Evolutionary conservation across 2,113 vertebrate genomes (phyloP).

Genomic region (Rhea americana): DNA sequence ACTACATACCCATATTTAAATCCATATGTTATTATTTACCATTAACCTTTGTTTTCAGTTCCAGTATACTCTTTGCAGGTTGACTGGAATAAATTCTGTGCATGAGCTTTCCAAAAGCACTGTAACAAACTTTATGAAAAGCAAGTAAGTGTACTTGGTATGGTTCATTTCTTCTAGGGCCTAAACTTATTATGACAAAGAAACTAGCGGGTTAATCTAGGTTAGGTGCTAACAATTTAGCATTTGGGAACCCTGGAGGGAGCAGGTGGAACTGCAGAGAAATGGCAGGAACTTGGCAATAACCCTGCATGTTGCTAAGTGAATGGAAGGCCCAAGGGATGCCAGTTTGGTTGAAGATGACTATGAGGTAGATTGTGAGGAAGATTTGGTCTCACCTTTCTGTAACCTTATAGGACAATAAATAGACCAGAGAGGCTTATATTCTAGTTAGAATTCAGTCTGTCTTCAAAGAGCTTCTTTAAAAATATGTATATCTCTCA

Average conservation of each 20-base stretch:
- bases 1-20: background rate
- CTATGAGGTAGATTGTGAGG: background rate
- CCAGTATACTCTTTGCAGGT: background rate
- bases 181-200: background rate
- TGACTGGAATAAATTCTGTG: background rate
- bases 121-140: background rate
- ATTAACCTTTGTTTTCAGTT: constrained; percentile 6
- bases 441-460: background rate
- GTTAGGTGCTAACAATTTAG: background rate
- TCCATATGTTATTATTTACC: background rate
- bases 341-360: fast-evolving
- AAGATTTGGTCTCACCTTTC: background rate
- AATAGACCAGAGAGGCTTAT: background rate
- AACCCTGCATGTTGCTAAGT: background rate
- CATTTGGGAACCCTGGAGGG: background rate
- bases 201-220: background rate
- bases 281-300: background rate
- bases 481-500: background rate
- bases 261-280: background rate
- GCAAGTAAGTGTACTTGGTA: background rate
- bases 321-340: background rate
- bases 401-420: background rate
- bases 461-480: background rate
- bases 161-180: background rate
- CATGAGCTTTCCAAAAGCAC: background rate